Evolutionary conservation across 2,113 vertebrate genomes (phyloP).

Genomic region (Microtus oregoni): DNA sequence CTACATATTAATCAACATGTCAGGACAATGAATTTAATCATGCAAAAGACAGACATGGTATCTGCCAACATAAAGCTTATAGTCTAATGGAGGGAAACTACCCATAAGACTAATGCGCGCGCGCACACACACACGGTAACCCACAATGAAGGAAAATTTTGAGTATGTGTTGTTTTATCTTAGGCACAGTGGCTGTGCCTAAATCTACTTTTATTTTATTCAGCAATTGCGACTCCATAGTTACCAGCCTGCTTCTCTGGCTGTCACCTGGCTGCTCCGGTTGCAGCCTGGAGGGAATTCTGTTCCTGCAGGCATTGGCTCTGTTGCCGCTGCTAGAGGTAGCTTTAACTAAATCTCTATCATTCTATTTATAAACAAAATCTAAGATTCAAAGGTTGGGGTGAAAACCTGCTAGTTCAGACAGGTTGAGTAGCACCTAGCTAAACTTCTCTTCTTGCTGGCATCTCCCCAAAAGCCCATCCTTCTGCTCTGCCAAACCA

Average conservation of each 20-base stretch:
- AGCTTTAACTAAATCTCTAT: neutral
- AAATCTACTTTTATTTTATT: neutral
- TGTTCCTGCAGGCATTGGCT: neutral
- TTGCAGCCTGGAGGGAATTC: neutral
- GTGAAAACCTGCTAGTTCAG: neutral
- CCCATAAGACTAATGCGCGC: neutral
- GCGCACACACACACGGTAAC: neutral
- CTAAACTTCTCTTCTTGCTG: neutral
- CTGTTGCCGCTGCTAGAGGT: neutral
- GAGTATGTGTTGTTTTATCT: neutral
- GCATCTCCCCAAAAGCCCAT: neutral
- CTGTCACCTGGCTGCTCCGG: neutral
- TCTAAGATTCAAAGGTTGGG: neutral
- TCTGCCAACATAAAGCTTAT: neutral
- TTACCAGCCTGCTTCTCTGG: neutral
- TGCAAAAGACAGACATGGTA: neutral
- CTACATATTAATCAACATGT: neutral
- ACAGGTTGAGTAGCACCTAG: neutral
- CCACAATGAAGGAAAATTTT: neutral
- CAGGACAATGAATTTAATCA: neutral
- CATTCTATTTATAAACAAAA: neutral
- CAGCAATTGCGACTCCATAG: neutral
- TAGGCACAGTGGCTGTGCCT: neutral
- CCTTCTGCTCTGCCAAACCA: neutral
- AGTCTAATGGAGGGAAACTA: neutral